Percentiles rank a stretch among this genome's conserved stretches.
These are phyloP conservation scores for Eulemur coronatus DNA, from an alignment of 2,797 vertebrate genomes.

Conservation along the genomic window DNA sequence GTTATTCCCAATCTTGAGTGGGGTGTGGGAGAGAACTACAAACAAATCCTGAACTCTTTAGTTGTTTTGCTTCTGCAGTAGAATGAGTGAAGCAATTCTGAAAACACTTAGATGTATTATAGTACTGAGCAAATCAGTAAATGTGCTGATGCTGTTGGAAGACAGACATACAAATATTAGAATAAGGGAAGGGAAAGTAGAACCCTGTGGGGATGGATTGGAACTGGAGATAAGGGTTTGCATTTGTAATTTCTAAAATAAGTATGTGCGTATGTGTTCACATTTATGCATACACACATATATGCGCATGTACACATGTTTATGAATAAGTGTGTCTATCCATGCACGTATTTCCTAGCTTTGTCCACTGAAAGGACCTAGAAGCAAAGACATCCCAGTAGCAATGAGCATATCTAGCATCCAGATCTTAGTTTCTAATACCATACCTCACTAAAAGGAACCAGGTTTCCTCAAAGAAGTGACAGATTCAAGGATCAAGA, in stretches of 20 bases:
- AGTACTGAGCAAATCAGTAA: not conserved
- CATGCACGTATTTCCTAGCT: not conserved
- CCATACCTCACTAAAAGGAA: not conserved
- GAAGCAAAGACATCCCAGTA: not conserved
- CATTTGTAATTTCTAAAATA: not conserved
- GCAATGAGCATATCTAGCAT: not conserved
- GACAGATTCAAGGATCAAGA: not conserved
- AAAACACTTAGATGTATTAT: not conserved
- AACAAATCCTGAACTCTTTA: not conserved
- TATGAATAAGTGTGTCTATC: not conserved
- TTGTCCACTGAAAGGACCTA: not conserved
- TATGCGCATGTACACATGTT: not conserved
- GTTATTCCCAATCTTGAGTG: not conserved
- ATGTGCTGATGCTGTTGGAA: not conserved
- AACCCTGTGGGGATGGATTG: not conserved
- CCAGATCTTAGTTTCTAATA: not conserved
- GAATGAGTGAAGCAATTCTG: not conserved
- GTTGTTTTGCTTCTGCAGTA: not conserved
- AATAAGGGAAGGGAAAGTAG: not conserved
- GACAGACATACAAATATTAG: not conserved
- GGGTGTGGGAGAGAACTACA: not conserved
- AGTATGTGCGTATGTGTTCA: not conserved
- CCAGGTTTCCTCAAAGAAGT: not conserved
- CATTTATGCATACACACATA: not conserved
- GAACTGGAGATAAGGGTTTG: not conserved